Base-by-base conservation (phyloP, 1,140 invertebrate genomes). In the Drosophila persimilis region DNA sequence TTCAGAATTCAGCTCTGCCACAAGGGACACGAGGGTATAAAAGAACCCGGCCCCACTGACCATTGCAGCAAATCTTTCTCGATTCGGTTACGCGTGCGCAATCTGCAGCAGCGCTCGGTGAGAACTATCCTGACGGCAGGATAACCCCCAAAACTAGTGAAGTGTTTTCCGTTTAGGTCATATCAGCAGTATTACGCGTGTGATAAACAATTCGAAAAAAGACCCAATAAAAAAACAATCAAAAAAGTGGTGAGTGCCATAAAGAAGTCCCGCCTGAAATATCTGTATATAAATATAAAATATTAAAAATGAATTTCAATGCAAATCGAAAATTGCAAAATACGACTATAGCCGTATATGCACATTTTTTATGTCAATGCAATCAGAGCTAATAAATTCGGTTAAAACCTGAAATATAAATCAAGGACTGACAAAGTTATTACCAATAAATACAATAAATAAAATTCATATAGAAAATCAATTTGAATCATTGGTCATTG, bases 71-170 rank as follows among this genome's bases (percentile, higher is more conserved):
- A 88, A 84, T 73, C 61, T 70, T 59, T 78, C 78, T 80, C 66
- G 65, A 73, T 75, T 88, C 81, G 78, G 83, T 86, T 77, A 88
- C 83, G 83, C 83, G 83, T 83, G 84, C 84, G 78, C 84, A 61
- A 47, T 65, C 26, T 65, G 44, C 64, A 77, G 74, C 63, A 52
- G 50, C 80, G 50, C 59, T 63, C 22, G 56, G 56, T 35, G 6
- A 22, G 39, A 17, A 17, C 46, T 51, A 77, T 85, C 81, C 81
- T 88, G 62, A 8, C 65, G 59, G 75, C 80, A 84, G 77, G 77
- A 80, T 71, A 67, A 24, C 11, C 6, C 9, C 15, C 15, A 3
- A 26, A 67, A 39, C 5, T 4, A 66, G 70, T 73, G 67, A 26
- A 67, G 72, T 75, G 72, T 74, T 71, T 57, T 15, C 5, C 11